Evolutionary conservation across 1,140 invertebrate genomes (phyloP), one percentile per base, ranked within the genome.

Genomic region (Papilio glaucus): DNA sequence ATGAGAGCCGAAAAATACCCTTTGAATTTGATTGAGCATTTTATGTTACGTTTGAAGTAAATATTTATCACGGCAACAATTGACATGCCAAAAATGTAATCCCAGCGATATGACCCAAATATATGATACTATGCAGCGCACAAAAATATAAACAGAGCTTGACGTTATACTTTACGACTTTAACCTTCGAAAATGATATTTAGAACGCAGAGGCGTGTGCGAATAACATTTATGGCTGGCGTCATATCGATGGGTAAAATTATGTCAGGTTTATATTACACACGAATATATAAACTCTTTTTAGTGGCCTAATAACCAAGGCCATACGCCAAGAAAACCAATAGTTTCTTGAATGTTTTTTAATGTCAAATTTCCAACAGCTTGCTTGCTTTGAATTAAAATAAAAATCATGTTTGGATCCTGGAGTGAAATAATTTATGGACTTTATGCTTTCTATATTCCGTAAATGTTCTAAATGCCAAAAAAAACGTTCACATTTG

Each of bases 81-180:
- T 18, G 45, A 49, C 18, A 2, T 4, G 18, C 8, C 15, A 49
- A 45, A 49, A 49, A 49, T 49, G 15, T 49, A 21, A 49, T 49
- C 15, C 15, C 6, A 49, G 2, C 29, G 15, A 49, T 8, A 49
- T 9, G 21, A 53, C 49, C 49, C n/a, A 26, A 57, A 57, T 57
- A 57, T 12, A 57, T 33, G 29, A 33, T 6, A 57, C 21, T 10
- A 45, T 15, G 15, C 10, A 57, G 21, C 21, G 21, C 21, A 18
- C 49, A 57, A 21, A 57, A 24, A 57, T 45, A 45, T 57, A 57
- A 57, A 9, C 49, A 57, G 49, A 57, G 49, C 49, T 57, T 49
- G 45, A 18, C 45, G 15, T 49, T 57, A 57, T 21, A 57, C 49
- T 57, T 57, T 57, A 57, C 49, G 49, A 57, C 49, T 57, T 57